Base-by-base conservation (phyloP, 2,888 invertebrate genomes). In the Rutpela maculata region DNA sequence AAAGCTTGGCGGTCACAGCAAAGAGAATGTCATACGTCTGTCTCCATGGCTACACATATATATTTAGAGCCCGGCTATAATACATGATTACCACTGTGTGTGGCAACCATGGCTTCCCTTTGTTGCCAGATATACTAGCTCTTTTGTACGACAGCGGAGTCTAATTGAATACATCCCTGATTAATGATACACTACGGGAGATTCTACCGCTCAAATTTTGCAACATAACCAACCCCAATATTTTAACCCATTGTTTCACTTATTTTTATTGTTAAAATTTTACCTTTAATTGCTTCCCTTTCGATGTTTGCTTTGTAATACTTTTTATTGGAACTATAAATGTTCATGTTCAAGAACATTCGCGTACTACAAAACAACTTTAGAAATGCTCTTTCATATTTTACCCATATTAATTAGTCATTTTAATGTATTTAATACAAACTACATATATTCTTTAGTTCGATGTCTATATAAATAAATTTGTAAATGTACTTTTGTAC, bases 71-170 rank as follows among this genome's bases (percentile, higher is more conserved):
- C 38, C 76, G 76, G 74, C 55, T 76, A 79, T 77, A 76, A 79
- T 78, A 80, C 79, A 77, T 81, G 81, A 81, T 80, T 81, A 81
- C 81, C 78, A 74, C 79, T 73, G 76, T 79, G 79, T 81, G 79
- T 77, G 78, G 74, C 77, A 74, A 78, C 77, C 74, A 80, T 80
- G 78, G 81, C 76, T 81, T 81, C 78, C 79, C 79, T 81, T 81
- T 81, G 81, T 81, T 78, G 76, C 67, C 78, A 79, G 81, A 81
- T 80, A 79, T 76, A 81, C 75, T 78, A 71, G 69, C 76, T 79
- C 78, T 79, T 80, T 80, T 80, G 75, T 78, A 77, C 75, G 75
- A 76, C 78, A 80, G 63, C 57, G 59, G 17, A 67, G 67, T 70
- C 68, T 78, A 68, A 78, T 78, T 78, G 75, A 75, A 78, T 75